phyloP scores from a whole-genome alignment of 2,888 invertebrate genomes.

The Tiphia femorata region DNA sequence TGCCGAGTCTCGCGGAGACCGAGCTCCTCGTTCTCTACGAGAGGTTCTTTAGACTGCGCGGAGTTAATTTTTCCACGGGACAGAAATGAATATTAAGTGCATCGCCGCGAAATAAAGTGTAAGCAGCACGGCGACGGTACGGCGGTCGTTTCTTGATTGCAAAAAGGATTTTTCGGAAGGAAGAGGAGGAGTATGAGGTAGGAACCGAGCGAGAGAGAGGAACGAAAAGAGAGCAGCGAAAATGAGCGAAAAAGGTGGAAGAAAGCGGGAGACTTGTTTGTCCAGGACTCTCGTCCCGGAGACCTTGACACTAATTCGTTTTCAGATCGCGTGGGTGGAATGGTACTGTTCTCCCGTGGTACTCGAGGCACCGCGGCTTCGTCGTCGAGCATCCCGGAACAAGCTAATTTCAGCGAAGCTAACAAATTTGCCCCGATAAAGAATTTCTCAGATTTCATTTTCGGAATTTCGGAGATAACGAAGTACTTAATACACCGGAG shows the following conservation, averaged over 20 bases:
- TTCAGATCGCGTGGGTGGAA: constrained; percentile 20
- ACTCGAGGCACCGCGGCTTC: background rate
- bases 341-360: constrained; percentile 1
- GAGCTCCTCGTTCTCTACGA: background rate
- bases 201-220: background rate
- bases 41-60: background rate
- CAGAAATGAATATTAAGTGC: constrained; percentile 1
- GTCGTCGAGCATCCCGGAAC: too few relatives aligned
- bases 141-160: constrained; percentile 1
- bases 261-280: constrained; percentile 16
- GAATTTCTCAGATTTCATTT: too few relatives aligned
- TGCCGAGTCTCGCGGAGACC: too few relatives aligned
- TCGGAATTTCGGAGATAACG: too few relatives aligned
- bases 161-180: background rate
- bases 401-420: too few relatives aligned
- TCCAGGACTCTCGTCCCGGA: constrained; percentile 13
- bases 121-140: background rate
- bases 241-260: background rate
- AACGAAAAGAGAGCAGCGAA: background rate
- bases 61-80: background rate
- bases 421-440: too few relatives aligned
- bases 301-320: constrained; percentile 30
- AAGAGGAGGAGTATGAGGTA: background rate
- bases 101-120: constrained; percentile 1
- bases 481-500: too few relatives aligned